Conservation (phyloP, 2,113 vertebrate species). For the Notiomystis cincta region DNA sequence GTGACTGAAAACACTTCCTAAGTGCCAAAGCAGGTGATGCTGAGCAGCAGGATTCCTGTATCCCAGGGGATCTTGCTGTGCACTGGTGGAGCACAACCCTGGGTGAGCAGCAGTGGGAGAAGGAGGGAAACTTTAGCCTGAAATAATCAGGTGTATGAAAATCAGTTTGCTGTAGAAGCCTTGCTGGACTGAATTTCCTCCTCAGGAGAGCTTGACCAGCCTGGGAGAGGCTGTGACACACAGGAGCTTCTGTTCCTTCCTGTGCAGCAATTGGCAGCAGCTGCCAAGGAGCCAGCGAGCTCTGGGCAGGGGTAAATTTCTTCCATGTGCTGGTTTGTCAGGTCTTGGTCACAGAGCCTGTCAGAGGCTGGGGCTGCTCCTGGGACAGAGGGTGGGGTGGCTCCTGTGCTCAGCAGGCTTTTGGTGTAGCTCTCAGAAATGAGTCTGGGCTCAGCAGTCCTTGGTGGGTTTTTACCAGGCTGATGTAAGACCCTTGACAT, state of each 20-base stretch:
- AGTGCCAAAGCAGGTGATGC: not conserved
- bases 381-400: not conserved
- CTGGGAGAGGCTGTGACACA: not conserved
- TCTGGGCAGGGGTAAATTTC: not conserved
- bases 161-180: not conserved
- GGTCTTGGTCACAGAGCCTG: not conserved
- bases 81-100: not conserved
- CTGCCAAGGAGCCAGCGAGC: not conserved
- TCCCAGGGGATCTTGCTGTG: fast-evolving
- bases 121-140: not conserved
- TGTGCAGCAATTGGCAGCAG: not conserved
- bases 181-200: not conserved
- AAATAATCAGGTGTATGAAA: not conserved
- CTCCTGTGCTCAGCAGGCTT: not conserved
- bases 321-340: slow-evolving; percentile 22
- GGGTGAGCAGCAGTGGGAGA: not conserved
- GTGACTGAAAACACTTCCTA: not conserved
- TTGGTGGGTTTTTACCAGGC: not conserved
- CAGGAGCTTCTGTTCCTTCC: not conserved
- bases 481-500: not conserved
- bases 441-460: not conserved
- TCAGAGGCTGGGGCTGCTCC: not conserved
- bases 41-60: not conserved
- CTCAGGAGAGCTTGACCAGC: not conserved
- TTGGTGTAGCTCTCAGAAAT: not conserved